Percentiles rank a stretch among this genome's conserved stretches.
Evolutionary conservation across 2,113 vertebrate genomes (phyloP).

Genomic region (Sphaerodactylus townsendi): DNA sequence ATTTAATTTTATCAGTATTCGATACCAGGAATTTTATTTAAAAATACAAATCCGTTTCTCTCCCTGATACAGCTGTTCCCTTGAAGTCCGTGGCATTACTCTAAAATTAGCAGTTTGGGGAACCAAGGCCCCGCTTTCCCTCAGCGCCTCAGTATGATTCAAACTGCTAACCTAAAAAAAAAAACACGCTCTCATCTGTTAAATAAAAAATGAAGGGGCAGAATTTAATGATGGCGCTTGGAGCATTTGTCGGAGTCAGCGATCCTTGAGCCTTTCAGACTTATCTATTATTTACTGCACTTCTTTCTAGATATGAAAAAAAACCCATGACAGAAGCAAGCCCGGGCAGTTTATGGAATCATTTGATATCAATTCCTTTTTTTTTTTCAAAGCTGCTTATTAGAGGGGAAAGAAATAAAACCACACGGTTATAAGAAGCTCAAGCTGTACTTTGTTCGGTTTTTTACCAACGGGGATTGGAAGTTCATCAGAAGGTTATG

Average conservation of each 20-base stretch:
- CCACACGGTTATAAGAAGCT: neutral
- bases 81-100: neutral
- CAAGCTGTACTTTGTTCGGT: neutral
- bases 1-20: too few species aligned
- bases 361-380: neutral
- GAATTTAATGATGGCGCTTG: neutral
- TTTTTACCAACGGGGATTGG: neutral
- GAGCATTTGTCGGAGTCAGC: neutral
- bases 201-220: conserved; percentile 46
- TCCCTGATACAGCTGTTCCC: neutral
- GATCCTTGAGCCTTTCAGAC: neutral
- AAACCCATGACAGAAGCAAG: conserved; percentile 25
- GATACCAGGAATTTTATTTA: too few species aligned
- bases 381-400: neutral
- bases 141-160: neutral
- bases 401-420: neutral
- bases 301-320: conserved; percentile 20
- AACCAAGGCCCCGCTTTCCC: too few species aligned
- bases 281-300: neutral
- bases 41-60: neutral
- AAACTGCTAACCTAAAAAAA: neutral
- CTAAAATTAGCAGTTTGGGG: neutral
- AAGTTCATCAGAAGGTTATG: too few species aligned
- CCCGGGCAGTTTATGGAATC: neutral
- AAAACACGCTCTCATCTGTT: neutral